A percentile compares a stretch with the other conserved stretches of the same genome.
These are phyloP conservation scores for Fundulus diaphanus DNA, from an alignment of 2,797 vertebrate genomes.

Conservation along the genomic window DNA sequence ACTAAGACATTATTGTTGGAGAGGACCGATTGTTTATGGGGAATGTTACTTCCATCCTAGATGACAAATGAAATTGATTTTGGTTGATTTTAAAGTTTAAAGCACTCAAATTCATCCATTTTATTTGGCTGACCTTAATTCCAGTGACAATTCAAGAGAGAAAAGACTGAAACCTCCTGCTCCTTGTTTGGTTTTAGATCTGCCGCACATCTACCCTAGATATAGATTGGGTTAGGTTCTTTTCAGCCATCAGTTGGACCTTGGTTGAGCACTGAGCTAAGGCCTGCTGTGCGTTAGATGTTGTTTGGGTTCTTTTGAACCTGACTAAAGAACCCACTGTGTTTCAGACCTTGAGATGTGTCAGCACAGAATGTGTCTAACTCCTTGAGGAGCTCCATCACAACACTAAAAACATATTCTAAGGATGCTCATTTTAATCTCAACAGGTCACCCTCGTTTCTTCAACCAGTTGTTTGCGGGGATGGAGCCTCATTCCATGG, in stretches of 20 bases:
- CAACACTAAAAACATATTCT: neutral
- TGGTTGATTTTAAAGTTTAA: conserved; percentile 1
- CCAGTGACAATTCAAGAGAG: no score
- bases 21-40: no score
- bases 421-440: neutral
- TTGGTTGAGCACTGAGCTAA: neutral
- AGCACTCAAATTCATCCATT: neutral
- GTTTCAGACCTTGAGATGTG: neutral
- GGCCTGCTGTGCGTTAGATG: neutral
- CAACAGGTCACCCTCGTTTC: conserved; percentile 79
- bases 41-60: no score
- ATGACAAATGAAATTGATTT: no score
- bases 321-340: neutral
- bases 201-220: no score
- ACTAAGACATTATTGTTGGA: no score
- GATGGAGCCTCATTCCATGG: conserved; percentile 86
- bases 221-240: no score
- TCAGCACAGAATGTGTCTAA: neutral
- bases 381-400: neutral
- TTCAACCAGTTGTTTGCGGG: conserved; percentile 90
- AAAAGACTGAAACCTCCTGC: no score
- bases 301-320: neutral
- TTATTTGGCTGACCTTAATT: neutral
- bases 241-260: neutral
- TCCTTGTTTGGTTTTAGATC: no score